A percentile compares a stretch with the other conserved stretches of the same genome.
Evolutionary conservation across 2,888 invertebrate species (phyloP).

Genomic region (Drosophila pseudotalamancana): DNA sequence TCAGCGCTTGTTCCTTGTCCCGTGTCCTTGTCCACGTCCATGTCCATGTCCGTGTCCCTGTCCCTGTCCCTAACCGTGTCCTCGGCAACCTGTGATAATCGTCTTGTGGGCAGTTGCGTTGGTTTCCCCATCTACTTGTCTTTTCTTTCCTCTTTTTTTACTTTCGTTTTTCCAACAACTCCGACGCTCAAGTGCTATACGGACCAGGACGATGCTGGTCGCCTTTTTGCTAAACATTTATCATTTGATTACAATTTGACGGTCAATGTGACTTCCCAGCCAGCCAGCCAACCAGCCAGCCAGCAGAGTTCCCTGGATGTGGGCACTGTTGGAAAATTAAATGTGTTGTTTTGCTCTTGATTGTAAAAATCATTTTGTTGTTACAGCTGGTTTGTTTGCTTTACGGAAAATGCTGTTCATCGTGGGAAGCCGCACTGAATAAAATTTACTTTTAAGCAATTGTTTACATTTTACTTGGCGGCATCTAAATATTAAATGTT

Average conservation of each 20-base stretch:
- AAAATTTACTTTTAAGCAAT: conserved; percentile 66
- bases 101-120: conserved; percentile 68
- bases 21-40: conserved; percentile 1
- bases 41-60: conserved; percentile 4
- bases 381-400: conserved; percentile 56
- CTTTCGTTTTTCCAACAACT: conserved; percentile 47
- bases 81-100: conserved; percentile 73
- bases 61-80: conserved; percentile 31
- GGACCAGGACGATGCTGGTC: conserved; percentile 7
- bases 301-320: not conserved
- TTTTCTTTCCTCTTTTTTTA: conserved; percentile 29
- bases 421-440: conserved; percentile 42
- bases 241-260: conserved; percentile 78
- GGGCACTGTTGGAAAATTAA: conserved; percentile 41
- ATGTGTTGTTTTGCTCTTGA: conserved; percentile 51
- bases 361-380: conserved; percentile 58
- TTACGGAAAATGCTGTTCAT: conserved; percentile 21
- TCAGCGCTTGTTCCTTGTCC: conserved; percentile 1
- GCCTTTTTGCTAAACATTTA: conserved; percentile 60
- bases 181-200: conserved; percentile 12
- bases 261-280: conserved; percentile 60
- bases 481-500: conserved; percentile 56
- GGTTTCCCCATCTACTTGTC: not conserved
- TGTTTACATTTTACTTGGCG: conserved; percentile 56
- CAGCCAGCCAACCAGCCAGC: not conserved